Conservation (phyloP, 1,140 invertebrate genomes). For the Drosophila erecta region DNA sequence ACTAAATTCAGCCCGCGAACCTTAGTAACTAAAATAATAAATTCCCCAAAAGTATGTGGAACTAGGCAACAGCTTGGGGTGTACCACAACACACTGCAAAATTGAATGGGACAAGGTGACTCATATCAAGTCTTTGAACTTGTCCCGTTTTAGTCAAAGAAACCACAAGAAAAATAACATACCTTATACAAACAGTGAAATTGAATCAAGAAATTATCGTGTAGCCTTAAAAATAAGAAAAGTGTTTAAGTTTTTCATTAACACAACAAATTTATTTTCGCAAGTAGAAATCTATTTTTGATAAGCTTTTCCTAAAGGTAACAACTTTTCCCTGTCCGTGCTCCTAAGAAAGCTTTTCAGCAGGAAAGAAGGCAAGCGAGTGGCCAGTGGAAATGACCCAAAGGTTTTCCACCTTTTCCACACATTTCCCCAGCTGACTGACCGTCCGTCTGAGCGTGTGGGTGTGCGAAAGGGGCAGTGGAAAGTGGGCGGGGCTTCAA, state of each 20-base stretch:
- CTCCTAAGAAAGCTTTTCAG: neutral
- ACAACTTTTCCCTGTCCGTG: too few species aligned
- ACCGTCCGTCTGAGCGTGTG: constrained; percentile 4
- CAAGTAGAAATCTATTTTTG: neutral
- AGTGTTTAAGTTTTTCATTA: too few species aligned
- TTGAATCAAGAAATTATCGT: too few species aligned
- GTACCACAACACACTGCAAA: constrained; percentile 58
- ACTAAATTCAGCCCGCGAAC: constrained; percentile 46
- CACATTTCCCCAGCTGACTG: constrained; percentile 36
- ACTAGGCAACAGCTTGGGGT: constrained; percentile 54
- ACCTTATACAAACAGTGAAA: too few species aligned
- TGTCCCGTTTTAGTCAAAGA: neutral
- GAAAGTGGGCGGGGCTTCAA: neutral
- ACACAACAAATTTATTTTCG: neutral
- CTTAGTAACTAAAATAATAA: constrained; percentile 10
- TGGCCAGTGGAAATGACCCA: constrained; percentile 30
- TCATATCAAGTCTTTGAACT: constrained; percentile 4
- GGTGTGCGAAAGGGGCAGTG: constrained; percentile 12
- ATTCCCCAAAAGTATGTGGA: constrained; percentile 26
- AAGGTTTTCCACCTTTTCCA: constrained; percentile 12
- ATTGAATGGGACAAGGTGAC: constrained; percentile 3
- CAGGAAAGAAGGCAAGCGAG: neutral
- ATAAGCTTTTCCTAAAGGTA: neutral
- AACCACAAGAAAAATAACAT: neutral
- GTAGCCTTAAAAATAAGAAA: too few species aligned